Evolutionary conservation across 64 coral and sea anemone genomes (phyloP), one percentile per base, ranked within the genome.

Genomic region (Pocillopora damicornis): DNA sequence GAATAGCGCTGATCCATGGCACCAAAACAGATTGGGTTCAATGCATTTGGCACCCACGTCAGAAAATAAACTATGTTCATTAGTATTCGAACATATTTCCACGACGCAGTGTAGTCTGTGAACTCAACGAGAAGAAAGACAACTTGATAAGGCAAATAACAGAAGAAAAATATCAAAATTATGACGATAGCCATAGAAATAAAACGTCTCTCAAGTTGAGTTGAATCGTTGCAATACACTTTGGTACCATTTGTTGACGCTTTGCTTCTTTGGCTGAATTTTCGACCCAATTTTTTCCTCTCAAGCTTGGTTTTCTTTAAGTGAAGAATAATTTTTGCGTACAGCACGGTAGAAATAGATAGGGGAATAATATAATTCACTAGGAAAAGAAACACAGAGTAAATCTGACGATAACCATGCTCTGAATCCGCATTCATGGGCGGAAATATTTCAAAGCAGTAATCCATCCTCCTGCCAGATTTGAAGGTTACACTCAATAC

Each of bases 111-210:
- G 5, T 57, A 61, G 23, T 91, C 85, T 15, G 76, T 73, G 78
- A 91, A 94, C 45, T 94, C 85, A 18, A 74, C 30, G 35, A 94
- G 51, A 67, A 94, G 67, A 68, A 87, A 94, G 67, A 94, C 74
- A 37, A 91, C 75, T 76, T 94, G 93, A 84, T 91, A 94, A 37
- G 93, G 93, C 20, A 94, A 74, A 82, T 94, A 94, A 56, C 93
- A 94, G 37, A 91, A 63, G 75, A 91, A 56, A 81, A 94, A 94
- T 69, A 94, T 87, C 13, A 38, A 63, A 77, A 94, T 61, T 63
- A 94, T 79, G 26, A 91, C 13, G 51, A 94, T 81, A 23, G 87
- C 89, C 88, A 94, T 94, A 68, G 62, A 86, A 0, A 94, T 91
- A 80, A 94, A 94, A 13, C 63, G 90, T 37, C 87, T 91, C 82